Evolutionary conservation across 2,888 invertebrate species (phyloP).

Genomic region (Lobophora halterata): DNA sequence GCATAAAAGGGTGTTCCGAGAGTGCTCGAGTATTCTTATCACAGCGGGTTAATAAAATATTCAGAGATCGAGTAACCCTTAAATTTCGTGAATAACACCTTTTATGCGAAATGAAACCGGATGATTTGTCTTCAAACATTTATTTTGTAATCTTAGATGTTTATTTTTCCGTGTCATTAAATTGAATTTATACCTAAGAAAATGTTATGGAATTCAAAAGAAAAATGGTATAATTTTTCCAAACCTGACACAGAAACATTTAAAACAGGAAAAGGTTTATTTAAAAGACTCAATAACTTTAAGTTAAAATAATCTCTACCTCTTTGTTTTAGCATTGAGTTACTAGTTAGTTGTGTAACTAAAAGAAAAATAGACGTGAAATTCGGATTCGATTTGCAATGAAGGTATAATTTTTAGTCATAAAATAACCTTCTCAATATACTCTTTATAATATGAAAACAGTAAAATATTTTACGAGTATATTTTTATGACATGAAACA

Average conservation of each 20-base stretch:
- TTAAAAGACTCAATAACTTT: background rate
- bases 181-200: background rate
- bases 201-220: too few relatives aligned
- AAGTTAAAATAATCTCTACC: constrained; percentile 10
- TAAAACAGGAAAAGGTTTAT: too few relatives aligned
- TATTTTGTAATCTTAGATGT: constrained; percentile 28
- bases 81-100: constrained; percentile 38
- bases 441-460: constrained; percentile 26
- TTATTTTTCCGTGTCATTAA: constrained; percentile 1
- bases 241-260: too few relatives aligned
- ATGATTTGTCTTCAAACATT: constrained; percentile 32
- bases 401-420: constrained; percentile 16
- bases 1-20: constrained; percentile 47
- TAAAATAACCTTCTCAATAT: constrained; percentile 23
- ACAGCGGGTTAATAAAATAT: constrained; percentile 54
- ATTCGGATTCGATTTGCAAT: too few relatives aligned
- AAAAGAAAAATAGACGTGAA: too few relatives aligned
- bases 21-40: constrained; percentile 53
- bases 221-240: too few relatives aligned
- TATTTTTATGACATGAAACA: constrained; percentile 29
- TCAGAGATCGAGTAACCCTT: constrained; percentile 43
- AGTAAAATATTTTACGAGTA: constrained; percentile 32
- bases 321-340: constrained; percentile 4
- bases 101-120: constrained; percentile 31
- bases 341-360: too few relatives aligned